Evolutionary conservation across 2,113 vertebrate genomes (phyloP), one percentile per base, ranked within the genome.

Genomic region (Halcyon malimbica): DNA sequence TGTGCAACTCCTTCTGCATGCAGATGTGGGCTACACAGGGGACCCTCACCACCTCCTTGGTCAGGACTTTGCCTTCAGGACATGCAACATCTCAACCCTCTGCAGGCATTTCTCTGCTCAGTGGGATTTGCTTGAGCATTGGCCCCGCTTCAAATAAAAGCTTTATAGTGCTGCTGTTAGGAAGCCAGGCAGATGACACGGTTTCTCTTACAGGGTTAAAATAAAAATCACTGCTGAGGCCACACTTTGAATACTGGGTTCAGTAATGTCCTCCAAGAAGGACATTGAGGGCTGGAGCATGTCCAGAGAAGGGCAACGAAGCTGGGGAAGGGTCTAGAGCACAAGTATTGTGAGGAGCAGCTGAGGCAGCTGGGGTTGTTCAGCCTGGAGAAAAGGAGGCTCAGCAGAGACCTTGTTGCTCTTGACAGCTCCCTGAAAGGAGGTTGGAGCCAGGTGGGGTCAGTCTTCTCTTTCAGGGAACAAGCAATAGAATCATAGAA

Each of bases 11-110:
- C 51, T 81, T 23, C 64, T 79, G 39, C 62, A 24, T 7, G 33
- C 37, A 59, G 24, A 23, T 57, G 8, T 0, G 24, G 71, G 29
- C 23, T 48, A 1, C 23, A 3, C 9, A 2, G 44, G 59, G 68
- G 63, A 10, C 20, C 15, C 8, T 5, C 20, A 9, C 18, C 15
- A 13, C 5, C 15, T 70, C 26, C 39, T 28, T 13, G 37, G 13
- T 14, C 59, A 50, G 64, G 21, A 15, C 10, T 71, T 74, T 16
- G 24, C 39, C 24, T 78, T 91, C 16, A 18, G 64, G 37, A 17
- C 41, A 16, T 11, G 10, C 16, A 28, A 10, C n/a, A 60, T 89
- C 46, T 89, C 46, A 77, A 9, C 13, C 18, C 17, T 33, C 57
- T 39, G 39, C 17, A 16, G 41, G 28, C 7, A 9, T 86, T 92